phyloP scores from a whole-genome alignment of 2,797 vertebrate species.

The Tympanoctomys barrerae region DNA sequence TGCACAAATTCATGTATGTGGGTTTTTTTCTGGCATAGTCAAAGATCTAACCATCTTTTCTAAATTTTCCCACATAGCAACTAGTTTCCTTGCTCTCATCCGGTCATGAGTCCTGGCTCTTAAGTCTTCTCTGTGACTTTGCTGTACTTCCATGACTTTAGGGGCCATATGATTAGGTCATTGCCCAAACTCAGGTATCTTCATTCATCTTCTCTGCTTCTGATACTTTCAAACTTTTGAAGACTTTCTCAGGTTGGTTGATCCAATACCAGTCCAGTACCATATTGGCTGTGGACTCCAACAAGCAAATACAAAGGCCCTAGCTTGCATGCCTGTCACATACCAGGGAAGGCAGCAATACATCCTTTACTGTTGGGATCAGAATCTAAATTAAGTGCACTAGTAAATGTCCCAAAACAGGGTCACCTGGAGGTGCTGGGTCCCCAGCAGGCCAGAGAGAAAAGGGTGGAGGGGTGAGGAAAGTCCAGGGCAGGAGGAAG shows the following conservation, averaged over 20 bases:
- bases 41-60: neutral
- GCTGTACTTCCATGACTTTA: neutral
- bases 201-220: neutral
- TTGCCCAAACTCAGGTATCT: neutral
- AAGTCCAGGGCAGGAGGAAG: neutral
- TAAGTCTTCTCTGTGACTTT: fast-evolving
- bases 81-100: neutral
- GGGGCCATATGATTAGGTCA: neutral
- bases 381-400: no score
- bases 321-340: neutral
- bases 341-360: neutral
- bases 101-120: neutral
- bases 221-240: neutral
- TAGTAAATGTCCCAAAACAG: neutral
- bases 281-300: neutral
- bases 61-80: neutral
- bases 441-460: neutral
- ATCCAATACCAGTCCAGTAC: neutral
- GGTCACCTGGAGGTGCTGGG: neutral
- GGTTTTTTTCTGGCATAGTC: neutral
- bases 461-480: neutral
- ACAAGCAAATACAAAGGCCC: neutral
- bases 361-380: neutral
- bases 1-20: neutral
- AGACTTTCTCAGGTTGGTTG: neutral